A percentile compares a stretch with the other conserved stretches of the same genome.
These are phyloP conservation scores for Piezodorus guildinii DNA, from an alignment of 1,140 invertebrate species.

Conservation along the genomic window DNA sequence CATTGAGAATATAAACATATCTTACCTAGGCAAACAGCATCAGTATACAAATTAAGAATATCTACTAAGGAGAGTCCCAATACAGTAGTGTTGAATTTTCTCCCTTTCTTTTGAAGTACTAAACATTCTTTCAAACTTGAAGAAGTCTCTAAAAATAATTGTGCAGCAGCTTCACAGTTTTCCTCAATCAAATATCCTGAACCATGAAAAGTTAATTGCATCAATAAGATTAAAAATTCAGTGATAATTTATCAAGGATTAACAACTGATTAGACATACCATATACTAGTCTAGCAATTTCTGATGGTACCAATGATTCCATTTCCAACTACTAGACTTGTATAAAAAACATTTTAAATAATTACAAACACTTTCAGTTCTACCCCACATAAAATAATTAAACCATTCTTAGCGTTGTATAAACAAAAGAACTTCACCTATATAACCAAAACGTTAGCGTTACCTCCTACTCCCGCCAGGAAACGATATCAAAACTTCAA, in stretches of 20 bases:
- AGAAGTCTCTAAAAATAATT: constrained; percentile 36
- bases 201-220: background rate
- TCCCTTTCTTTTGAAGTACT: constrained; percentile 32
- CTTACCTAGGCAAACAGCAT: constrained; percentile 33
- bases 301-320: constrained; percentile 18
- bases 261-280: constrained; percentile 8
- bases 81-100: constrained; percentile 34
- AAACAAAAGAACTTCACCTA: no score
- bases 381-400: no score
- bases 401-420: no score
- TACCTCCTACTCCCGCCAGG: no score
- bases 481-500: no score
- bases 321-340: constrained; percentile 2
- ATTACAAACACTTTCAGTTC: no score
- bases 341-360: no score
- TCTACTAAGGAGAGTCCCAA: constrained; percentile 33
- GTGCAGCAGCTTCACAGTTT: constrained; percentile 35
- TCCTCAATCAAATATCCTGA: constrained; percentile 38
- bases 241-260: no score
- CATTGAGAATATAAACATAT: no score
- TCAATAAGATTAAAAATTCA: background rate
- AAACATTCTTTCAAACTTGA: constrained; percentile 36
- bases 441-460: no score
- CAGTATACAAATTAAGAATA: constrained; percentile 36
- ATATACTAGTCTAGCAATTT: constrained; percentile 20